Base-by-base conservation (phyloP, 1,140 invertebrate species). In the Drepana arcuata region DNA sequence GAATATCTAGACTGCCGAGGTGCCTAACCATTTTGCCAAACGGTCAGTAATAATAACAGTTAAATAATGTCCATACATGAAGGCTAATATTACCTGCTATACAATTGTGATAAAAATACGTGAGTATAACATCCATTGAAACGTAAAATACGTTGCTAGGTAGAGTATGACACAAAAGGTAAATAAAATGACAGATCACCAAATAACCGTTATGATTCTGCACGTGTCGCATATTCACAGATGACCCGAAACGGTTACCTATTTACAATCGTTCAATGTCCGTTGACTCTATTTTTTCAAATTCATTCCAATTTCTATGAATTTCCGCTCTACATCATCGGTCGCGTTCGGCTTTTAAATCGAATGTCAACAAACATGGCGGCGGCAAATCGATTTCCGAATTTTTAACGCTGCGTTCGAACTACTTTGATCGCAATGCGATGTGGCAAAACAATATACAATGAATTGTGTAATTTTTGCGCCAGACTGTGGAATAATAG, bases 351-450 rank as follows among this genome's bases (percentile, higher is more conserved):
- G 25, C 29, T 43, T 47, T 48, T 44, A 39, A 39, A 52, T 50
- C 44, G 44, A 64, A 65, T 59, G 56, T 69, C 62, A 71, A 71
- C 58, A 71, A 65, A 63, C 46, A 59, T 51, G 52, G 53, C 48
- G 47, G 32, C 32, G 32, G 12, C 41, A 49, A 69, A 66, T 63
- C 59, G 54, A 62, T 66, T 68, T 64, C 48, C 49, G 55, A 64
- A 71, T 53, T 62, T 57, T 54, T 16, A 52, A 67, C 61, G 61
- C 48, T 40, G 37, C 45, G 34, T 41, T 41, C 41, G 43, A 42
- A 24, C 31, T 21, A 39, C 21, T 35, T 29, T 31, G 36, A 14
- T 18, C 21, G 25, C 31, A 16, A 16, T 35, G n/a, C n/a, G n/a
- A n/a, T n/a, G n/a, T n/a, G n/a, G n/a, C n/a, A n/a, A n/a, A n/a